A percentile compares a stretch with the other conserved stretches of the same genome.
These are phyloP conservation scores for Hydrolagus colliei DNA, from an alignment of 2,797 vertebrate genomes.

Conservation along the genomic window DNA sequence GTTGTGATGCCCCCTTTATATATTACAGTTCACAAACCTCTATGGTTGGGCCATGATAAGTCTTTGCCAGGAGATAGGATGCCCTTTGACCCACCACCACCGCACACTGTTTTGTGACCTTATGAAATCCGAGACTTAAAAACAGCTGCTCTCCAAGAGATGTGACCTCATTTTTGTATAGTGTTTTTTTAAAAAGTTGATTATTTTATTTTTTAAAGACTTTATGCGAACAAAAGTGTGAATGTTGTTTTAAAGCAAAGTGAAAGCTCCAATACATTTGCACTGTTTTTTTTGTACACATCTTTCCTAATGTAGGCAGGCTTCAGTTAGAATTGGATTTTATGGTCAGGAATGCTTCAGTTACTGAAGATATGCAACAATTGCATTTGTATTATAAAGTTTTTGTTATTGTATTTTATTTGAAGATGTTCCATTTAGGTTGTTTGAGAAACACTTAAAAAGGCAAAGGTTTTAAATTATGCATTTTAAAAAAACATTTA, in stretches of 20 bases:
- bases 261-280: conserved; percentile 27
- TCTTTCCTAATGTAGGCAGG: conserved; percentile 26
- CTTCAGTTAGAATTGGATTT: conserved; percentile 17
- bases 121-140: background rate
- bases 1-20: background rate
- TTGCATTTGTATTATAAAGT: conserved; percentile 24
- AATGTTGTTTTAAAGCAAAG: conserved; percentile 27
- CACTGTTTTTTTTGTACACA: conserved; percentile 26
- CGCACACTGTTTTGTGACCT: conserved; percentile 15
- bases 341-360: conserved; percentile 1
- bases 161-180: conserved; percentile 31
- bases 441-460: conserved; percentile 15
- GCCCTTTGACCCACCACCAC: conserved; percentile 14
- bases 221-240: conserved; percentile 28
- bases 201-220: conserved; percentile 29
- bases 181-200: conserved; percentile 23
- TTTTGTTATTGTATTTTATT: conserved; percentile 27
- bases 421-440: conserved; percentile 5
- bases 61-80: conserved; percentile 12
- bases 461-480: conserved; percentile 23
- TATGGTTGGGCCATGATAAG: conserved; percentile 16
- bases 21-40: background rate
- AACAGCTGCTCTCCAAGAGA: conserved; percentile 16
- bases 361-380: conserved; percentile 19
- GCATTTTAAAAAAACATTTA: conserved; percentile 3